Evolutionary conservation across 2,888 invertebrate species (phyloP), one percentile per base, ranked within the genome.

Genomic region (Drosophila prolongata): DNA sequence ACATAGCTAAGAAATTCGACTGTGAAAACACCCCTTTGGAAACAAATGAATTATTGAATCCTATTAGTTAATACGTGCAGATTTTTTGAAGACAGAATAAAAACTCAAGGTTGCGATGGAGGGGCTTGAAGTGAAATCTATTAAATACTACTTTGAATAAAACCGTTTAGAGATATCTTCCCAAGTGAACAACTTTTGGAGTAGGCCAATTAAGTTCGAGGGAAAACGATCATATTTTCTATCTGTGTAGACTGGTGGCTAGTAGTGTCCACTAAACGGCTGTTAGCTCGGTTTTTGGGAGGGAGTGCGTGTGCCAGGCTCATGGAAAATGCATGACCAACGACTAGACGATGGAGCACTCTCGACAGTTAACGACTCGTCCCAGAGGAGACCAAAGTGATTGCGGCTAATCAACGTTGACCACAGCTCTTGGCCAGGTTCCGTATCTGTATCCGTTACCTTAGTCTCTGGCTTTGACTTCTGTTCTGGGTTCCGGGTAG

Each of bases 291-390:
- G 53, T 54, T 71, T 53, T 47, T 67, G 53, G 46, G 27, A 19
- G 64, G 50, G 58, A 49, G 57, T 61, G 60, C 52, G 64, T 75
- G 68, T 50, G 69, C 58, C 40, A 37, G 44, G 61, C 75, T 83
- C 86, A 86, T 84, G 84, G 77, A 84, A 86, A 87, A 86, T 84
- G 87, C 87, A 86, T 86, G 84, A 56, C 64, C 75, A 57, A 44
- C 47, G 84, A 67, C 67, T 82, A 82, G 82, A 78, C 75, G 71
- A 62, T 49, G 59, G 59, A 49, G 62, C 72, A 65, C 65, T 72
- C 71, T 70, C 61, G 71, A 74, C 83, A 76, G 83, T 78, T 87
- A 82, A 83, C 84, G 84, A 86, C 76, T 55, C 67, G 83, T 86
- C 83, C 79, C 83, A 55, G 65, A 38, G 88, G 88, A 76, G 70